These are phyloP conservation scores for Drusus annulatus DNA, from an alignment of 1,140 invertebrate genomes.

Conservation along the genomic window DNA sequence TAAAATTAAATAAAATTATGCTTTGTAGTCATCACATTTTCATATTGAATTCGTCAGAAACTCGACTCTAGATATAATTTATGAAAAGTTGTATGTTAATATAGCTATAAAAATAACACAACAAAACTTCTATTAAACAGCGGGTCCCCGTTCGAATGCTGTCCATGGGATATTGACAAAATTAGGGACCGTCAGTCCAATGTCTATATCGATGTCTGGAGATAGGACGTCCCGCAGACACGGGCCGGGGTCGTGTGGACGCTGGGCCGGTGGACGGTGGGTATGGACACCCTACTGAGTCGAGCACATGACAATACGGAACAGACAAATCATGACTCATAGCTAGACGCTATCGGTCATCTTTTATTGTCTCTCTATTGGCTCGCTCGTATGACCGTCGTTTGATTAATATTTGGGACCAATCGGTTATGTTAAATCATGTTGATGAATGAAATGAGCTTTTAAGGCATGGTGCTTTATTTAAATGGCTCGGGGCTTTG, in stretches of 20 bases:
- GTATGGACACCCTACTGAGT: slow-evolving; percentile 19
- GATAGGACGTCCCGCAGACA: slow-evolving; percentile 14
- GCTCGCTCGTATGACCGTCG: not conserved
- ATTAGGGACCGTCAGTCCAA: slow-evolving; percentile 48
- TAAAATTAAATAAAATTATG: no score
- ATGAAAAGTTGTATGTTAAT: not conserved
- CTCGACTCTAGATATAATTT: no score
- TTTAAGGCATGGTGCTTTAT: not conserved
- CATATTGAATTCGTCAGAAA: no score
- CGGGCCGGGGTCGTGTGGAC: slow-evolving; percentile 3
- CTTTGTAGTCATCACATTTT: no score
- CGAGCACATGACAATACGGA: slow-evolving; percentile 22
- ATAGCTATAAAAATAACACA: not conserved
- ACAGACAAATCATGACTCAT: slow-evolving; percentile 55
- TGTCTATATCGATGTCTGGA: slow-evolving; percentile 53
- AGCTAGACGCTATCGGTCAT: slow-evolving; percentile 46
- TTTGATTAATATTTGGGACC: slow-evolving; percentile 2
- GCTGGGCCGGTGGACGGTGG: not conserved
- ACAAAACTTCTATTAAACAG: slow-evolving; percentile 13
- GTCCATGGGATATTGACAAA: slow-evolving; percentile 47
- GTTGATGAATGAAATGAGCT: slow-evolving; percentile 7
- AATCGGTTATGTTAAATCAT: not conserved
- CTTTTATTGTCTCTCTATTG: slow-evolving; percentile 10
- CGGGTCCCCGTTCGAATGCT: not conserved
- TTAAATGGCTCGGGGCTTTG: no score